Evolutionary conservation across 2,797 vertebrate species (phyloP).

Genomic region (Hapalemur alaotrensis): DNA sequence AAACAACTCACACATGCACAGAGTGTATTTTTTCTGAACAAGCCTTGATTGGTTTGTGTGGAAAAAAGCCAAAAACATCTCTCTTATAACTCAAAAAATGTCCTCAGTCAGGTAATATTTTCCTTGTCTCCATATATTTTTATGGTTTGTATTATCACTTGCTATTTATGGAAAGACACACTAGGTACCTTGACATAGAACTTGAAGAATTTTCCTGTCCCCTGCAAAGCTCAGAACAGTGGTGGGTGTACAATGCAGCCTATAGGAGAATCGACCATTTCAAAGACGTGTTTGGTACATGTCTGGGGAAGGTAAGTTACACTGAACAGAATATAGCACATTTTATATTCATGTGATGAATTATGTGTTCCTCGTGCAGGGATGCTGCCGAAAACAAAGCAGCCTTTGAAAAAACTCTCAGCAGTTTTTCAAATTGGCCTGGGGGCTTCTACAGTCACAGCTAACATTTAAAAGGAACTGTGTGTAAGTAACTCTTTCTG

Average conservation of each 20-base stretch:
- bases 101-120: not conserved
- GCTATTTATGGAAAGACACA: constrained; percentile 27
- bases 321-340: not conserved
- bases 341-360: not conserved
- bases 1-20: not conserved
- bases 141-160: constrained; percentile 31
- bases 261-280: not conserved
- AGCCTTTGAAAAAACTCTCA: not conserved
- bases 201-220: not conserved
- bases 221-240: not conserved
- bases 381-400: not conserved
- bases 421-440: not conserved
- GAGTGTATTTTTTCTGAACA: not conserved
- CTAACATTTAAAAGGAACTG: constrained; percentile 24
- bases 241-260: not conserved
- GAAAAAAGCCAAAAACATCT: not conserved
- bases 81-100: not conserved
- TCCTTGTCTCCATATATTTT: constrained; percentile 7
- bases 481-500: not conserved
- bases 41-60: not conserved
- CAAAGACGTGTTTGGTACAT: not conserved
- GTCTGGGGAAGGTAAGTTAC: not conserved
- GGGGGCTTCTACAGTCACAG: not conserved
- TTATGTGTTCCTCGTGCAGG: not conserved
- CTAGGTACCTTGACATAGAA: not conserved